These are phyloP conservation scores for Heliothis peltigera DNA, from an alignment of 2,888 invertebrate species.

Conservation along the genomic window DNA sequence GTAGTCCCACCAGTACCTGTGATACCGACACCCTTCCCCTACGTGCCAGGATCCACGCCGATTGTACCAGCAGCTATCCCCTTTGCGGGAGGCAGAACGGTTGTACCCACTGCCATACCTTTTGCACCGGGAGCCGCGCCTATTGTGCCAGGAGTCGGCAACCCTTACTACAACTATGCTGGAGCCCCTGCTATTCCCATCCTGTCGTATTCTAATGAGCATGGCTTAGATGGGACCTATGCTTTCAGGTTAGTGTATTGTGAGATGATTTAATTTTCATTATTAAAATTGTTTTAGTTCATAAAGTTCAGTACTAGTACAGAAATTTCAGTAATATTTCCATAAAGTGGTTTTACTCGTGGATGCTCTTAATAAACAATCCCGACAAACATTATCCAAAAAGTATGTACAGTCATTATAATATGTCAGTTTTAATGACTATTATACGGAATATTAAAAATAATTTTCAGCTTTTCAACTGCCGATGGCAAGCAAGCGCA, in stretches of 20 bases:
- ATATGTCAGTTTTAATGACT: too few relatives aligned
- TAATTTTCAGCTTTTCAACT: slow-evolving; percentile 91
- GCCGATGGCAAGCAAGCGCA: slow-evolving; percentile 95
- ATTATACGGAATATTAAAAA: neutral
- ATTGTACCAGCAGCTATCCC: slow-evolving; percentile 52
- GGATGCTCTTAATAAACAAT: too few relatives aligned
- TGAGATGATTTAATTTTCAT: neutral
- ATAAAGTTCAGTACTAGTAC: too few relatives aligned
- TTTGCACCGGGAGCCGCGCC: slow-evolving; percentile 10
- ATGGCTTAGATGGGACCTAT: slow-evolving; percentile 91
- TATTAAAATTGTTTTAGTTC: neutral
- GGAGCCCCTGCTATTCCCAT: slow-evolving; percentile 84
- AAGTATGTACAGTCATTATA: too few relatives aligned
- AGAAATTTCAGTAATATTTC: too few relatives aligned
- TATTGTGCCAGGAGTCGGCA: slow-evolving; percentile 67
- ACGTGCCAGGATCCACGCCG: slow-evolving; percentile 21
- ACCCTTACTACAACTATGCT: slow-evolving; percentile 72
- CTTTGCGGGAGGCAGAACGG: slow-evolving; percentile 51
- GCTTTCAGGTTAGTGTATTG: slow-evolving; percentile 81
- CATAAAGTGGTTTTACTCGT: too few relatives aligned
- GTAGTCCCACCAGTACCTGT: slow-evolving; percentile 40
- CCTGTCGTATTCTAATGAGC: slow-evolving; percentile 87
- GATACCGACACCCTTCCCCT: slow-evolving; percentile 51
- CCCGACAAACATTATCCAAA: too few relatives aligned
- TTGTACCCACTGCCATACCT: slow-evolving; percentile 3